Percentiles rank a stretch among this genome's conserved stretches.
phyloP scores from a whole-genome alignment of 2,113 vertebrate species.

The Chaetura pelagica region DNA sequence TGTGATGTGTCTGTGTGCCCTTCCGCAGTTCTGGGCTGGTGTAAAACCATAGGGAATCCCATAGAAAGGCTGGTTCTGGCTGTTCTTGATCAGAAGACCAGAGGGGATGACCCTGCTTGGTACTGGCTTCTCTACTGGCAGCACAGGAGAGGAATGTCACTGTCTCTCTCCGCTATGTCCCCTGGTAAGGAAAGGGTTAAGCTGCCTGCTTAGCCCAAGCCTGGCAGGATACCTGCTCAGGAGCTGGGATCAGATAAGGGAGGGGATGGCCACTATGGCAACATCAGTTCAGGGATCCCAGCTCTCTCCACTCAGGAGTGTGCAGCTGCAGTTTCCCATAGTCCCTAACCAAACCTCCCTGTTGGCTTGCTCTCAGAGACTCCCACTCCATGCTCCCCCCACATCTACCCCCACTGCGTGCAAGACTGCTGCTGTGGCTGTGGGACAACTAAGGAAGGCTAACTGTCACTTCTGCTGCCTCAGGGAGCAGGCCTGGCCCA shows the following conservation, averaged over 20 bases:
- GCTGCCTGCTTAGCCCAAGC: neutral
- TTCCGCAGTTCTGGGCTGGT: neutral
- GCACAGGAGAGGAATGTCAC: neutral
- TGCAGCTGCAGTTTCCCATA: neutral
- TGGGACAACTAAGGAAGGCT: neutral
- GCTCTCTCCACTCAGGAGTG: neutral
- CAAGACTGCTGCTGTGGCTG: neutral
- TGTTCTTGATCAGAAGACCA: neutral
- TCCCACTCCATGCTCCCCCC: neutral
- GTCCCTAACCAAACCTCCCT: neutral
- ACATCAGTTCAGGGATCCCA: neutral
- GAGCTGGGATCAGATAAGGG: neutral
- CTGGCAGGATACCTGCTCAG: neutral
- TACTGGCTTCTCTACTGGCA: neutral
- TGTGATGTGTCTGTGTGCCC: neutral
- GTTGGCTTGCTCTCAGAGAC: accelerated
- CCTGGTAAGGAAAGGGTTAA: neutral
- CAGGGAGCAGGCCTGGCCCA: neutral
- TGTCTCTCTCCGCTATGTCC: neutral
- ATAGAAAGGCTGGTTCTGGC: neutral
- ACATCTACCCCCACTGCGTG: accelerated
- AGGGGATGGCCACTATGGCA: neutral
- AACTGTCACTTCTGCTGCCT: neutral
- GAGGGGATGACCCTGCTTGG: neutral
- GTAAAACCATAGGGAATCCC: neutral